Evolutionary conservation across 2,113 vertebrate species (phyloP).

Genomic region (Colius striatus): DNA sequence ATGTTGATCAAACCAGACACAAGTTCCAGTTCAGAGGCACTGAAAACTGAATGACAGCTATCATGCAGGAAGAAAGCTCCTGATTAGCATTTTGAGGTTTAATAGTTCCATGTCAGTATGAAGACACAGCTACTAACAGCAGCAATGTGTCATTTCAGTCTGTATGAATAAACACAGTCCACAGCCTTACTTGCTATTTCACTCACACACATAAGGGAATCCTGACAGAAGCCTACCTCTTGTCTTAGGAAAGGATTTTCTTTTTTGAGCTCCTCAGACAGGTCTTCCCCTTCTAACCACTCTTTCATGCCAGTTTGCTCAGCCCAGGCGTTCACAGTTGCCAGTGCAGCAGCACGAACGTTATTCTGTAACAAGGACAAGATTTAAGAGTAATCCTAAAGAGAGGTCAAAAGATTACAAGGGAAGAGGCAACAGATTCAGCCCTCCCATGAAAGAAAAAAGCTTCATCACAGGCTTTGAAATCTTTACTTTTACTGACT

Average conservation of each 20-base stretch:
- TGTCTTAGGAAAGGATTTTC: conserved; percentile 97
- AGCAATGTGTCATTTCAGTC: not conserved
- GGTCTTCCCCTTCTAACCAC: conserved; percentile 96
- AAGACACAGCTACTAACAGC: not conserved
- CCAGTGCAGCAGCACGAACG: conserved; percentile 87
- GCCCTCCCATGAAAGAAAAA: not conserved
- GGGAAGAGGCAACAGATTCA: not conserved
- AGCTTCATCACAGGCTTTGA: not conserved
- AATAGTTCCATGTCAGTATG: not conserved
- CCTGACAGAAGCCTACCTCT: conserved; percentile 80
- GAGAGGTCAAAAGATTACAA: not conserved
- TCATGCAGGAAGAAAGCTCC: not conserved
- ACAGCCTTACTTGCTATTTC: not conserved
- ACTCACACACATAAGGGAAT: not conserved
- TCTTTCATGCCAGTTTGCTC: conserved; percentile 98
- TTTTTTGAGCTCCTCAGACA: conserved; percentile 95
- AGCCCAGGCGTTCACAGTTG: conserved; percentile 92
- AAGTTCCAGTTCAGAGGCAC: not conserved
- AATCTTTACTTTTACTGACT: not conserved
- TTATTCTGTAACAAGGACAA: conserved; percentile 79
- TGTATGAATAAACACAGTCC: not conserved
- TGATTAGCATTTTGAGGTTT: not conserved
- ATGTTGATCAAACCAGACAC: not conserved
- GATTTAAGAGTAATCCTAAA: conserved; percentile 3
- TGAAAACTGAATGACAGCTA: not conserved